Conservation (phyloP, 2,113 vertebrate species). For the Ailurus styani region DNA sequence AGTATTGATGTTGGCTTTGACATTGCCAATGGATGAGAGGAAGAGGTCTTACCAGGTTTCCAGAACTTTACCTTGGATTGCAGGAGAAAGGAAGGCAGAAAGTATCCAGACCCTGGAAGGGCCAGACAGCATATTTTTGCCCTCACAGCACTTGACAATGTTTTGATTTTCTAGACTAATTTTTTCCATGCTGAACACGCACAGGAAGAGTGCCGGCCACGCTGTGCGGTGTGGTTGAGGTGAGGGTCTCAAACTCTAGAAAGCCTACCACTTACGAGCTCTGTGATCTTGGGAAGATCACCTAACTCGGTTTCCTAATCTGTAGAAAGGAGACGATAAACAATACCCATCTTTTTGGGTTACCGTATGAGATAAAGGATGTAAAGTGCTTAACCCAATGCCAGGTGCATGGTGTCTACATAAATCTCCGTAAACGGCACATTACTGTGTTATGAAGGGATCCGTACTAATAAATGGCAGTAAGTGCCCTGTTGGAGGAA, state of each 20-base stretch:
- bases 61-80: not conserved
- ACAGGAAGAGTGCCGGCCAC: not conserved
- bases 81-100: not conserved
- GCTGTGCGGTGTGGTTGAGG: not conserved
- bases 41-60: not conserved
- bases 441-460: accelerated
- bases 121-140: not conserved
- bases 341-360: not conserved
- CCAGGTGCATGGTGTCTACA: not conserved
- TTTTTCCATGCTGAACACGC: not conserved
- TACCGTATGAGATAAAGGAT: not conserved
- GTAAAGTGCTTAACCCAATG: not conserved
- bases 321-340: not conserved
- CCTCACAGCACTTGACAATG: not conserved
- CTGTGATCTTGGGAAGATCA: not conserved
- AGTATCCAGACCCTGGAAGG: not conserved
- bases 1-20: not conserved
- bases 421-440: not conserved
- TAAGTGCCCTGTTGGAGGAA: not conserved
- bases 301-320: not conserved
- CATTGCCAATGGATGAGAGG: not conserved
- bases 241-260: not conserved
- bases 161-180: not conserved
- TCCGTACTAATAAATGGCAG: not conserved
- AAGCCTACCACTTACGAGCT: not conserved